Base-by-base conservation (phyloP, 2,797 vertebrate genomes). In the Tiaroga cobitis region DNA sequence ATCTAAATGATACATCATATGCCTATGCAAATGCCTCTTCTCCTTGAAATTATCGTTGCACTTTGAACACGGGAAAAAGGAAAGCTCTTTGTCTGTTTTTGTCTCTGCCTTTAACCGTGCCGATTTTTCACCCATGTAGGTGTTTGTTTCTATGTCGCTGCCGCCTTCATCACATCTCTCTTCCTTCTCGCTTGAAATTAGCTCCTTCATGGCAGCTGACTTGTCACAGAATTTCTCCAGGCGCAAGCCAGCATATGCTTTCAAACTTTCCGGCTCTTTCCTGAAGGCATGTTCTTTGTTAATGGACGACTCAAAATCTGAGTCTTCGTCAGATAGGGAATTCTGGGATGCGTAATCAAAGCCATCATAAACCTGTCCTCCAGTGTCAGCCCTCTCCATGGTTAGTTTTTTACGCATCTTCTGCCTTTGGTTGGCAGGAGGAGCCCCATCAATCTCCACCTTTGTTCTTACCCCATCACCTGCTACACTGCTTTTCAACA, bases 1-100 rank as follows among this genome's bases (percentile, higher is more conserved):
- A 91, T 95, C 96, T 95, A 99, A 96, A 94, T 99, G 97, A 95
- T 98, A 97, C 97, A 99, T 99, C 98, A 99, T 97, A 93, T 97
- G 97, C 90, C 96, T 96, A 92, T 98, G 97, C 94, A 99, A 97
- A 93, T 98, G 96, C 81, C 95, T 97, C 91, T 97, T 96, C 94
- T 97, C 96, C 94, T 96, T 96, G 92, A 97, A 98, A 96, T 97
- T 97, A 96, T 96, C 96, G 93, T 97, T 96, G 95, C 97, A 97
- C 95, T 96, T 97, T 88, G 96, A 95, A 95, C 97, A 96, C 86
- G 96, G 96, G 94, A 97, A 97, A 92, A 97, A 96, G 5, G 96
- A 95, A 81, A 95, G 95, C 49, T 91, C 88, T 2, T 78, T 43
- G 89, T 92, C 92, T 88, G 95, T 90, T 65, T 96, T 95, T 0